A percentile compares a stretch with the other conserved stretches of the same genome.
Conservation (phyloP, 1,140 invertebrate species). For the Pseudomyrmex cubaensis region DNA sequence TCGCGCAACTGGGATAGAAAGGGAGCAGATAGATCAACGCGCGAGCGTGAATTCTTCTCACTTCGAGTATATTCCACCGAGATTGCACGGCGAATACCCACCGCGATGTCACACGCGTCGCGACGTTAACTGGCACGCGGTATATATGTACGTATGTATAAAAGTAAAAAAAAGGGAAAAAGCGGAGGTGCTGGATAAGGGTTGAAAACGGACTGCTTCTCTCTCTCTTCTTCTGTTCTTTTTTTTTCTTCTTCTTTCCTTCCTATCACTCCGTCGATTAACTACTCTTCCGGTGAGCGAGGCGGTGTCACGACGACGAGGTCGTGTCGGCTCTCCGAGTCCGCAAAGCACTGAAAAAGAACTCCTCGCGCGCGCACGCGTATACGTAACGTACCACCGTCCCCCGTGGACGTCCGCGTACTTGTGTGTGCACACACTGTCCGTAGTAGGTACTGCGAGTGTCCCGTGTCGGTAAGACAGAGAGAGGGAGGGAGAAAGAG, state of each 20-base stretch:
- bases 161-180: slow-evolving; percentile 72
- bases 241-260: slow-evolving; percentile 58
- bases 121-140: not conserved
- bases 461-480: slow-evolving; percentile 26
- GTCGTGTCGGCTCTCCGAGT: slow-evolving; percentile 62
- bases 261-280: slow-evolving; percentile 59
- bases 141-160: slow-evolving; percentile 31
- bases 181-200: slow-evolving; percentile 14
- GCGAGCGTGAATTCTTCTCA: not conserved
- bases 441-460: slow-evolving; percentile 18
- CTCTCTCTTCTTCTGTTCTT: slow-evolving; percentile 39
- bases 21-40: slow-evolving; percentile 5
- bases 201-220: slow-evolving; percentile 26
- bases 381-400: slow-evolving; percentile 38
- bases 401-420: slow-evolving; percentile 15
- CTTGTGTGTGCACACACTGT: slow-evolving; percentile 11
- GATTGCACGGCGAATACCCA: not conserved
- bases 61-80: slow-evolving; percentile 21
- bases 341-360: slow-evolving; percentile 59
- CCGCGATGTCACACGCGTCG: slow-evolving; percentile 3
- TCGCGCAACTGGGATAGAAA: slow-evolving; percentile 41
- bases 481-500: not conserved
- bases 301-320: slow-evolving; percentile 62
- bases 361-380: slow-evolving; percentile 67
- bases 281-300: slow-evolving; percentile 37